Evolutionary conservation across 2,888 invertebrate species (phyloP), one percentile per base, ranked within the genome.

Genomic region (Clostera curtula): DNA sequence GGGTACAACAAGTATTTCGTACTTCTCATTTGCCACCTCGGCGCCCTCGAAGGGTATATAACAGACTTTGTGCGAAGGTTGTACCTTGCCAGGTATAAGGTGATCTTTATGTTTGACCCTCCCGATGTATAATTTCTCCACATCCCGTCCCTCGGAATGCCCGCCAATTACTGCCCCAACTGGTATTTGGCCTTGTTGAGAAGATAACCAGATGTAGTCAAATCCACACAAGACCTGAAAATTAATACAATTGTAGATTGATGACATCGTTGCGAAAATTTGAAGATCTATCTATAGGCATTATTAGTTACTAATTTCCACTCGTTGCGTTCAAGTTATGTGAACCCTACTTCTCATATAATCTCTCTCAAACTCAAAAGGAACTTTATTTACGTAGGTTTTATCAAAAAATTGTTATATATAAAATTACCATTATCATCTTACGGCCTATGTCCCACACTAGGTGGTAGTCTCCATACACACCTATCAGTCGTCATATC

Each of bases 31-130:
- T 3, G 42, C 44, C 3, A 65, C 23, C 46, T 73, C 73, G 31
- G 41, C 53, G 1, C 47, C 55, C 2, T 54, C 34, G 27, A 49
- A 93, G 20, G 93, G 75, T n/a, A 94, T 66, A 52, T 93, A 94
- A 42, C 89, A 89, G 0, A 88, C 87, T 20, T 87, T 88, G 54
- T 94, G 93, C 10, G 90, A 86, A 1, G 62, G 56, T 29, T 75
- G 74, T 7, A 93, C 69, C 74, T 95, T 94, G n/a, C 95, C 95
- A 19, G 93, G 92, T 48, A 95, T 86, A 3, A 92, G 61, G 26
- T 88, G 89, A 8, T 90, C 90, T 41, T 89, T 88, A 56, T 90
- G 89, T 15, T 77, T 73, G 1, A 89, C 91, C 43, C 94, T 85
- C 7, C 90, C 89, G 1, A 92, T 86, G 56, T 85, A 91, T 6